Percentiles rank a stretch among this genome's conserved stretches.
These are phyloP conservation scores for Stenolophus ochropezus DNA, from an alignment of 2,888 invertebrate genomes.

Conservation along the genomic window DNA sequence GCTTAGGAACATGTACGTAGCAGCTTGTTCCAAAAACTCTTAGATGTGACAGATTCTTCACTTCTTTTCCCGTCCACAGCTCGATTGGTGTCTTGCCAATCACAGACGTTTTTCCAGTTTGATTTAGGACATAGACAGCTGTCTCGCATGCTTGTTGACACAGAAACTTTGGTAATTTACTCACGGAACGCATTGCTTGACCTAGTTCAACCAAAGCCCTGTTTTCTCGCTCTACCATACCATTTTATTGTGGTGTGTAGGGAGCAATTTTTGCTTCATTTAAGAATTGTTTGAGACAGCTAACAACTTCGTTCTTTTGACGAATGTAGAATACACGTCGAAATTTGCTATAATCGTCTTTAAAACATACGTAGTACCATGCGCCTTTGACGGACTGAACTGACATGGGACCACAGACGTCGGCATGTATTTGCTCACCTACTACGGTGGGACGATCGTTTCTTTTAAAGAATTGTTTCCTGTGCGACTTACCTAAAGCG, in stretches of 20 bases:
- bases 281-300: background rate
- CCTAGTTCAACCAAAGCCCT: background rate
- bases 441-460: background rate
- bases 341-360: background rate
- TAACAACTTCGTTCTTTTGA: background rate
- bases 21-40: slow-evolving; percentile 61
- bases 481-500: slow-evolving; percentile 62
- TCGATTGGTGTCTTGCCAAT: slow-evolving; percentile 59
- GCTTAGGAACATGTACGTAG: slow-evolving; percentile 61
- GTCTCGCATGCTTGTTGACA: slow-evolving; percentile 63
- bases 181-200: slow-evolving; percentile 47
- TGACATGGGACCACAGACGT: slow-evolving; percentile 5
- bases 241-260: slow-evolving; percentile 10
- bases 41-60: slow-evolving; percentile 60
- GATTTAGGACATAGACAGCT: slow-evolving; percentile 62
- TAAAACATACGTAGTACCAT: background rate
- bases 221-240: slow-evolving; percentile 7
- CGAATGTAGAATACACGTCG: background rate
- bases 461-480: slow-evolving; percentile 48
- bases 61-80: slow-evolving; percentile 57
- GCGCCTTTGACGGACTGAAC: background rate
- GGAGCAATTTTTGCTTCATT: background rate
- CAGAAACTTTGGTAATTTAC: slow-evolving; percentile 48
- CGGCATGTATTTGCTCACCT: background rate
- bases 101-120: slow-evolving; percentile 50